Base-by-base conservation (phyloP, 2,113 vertebrate species). In the Ceratotherium simum region DNA sequence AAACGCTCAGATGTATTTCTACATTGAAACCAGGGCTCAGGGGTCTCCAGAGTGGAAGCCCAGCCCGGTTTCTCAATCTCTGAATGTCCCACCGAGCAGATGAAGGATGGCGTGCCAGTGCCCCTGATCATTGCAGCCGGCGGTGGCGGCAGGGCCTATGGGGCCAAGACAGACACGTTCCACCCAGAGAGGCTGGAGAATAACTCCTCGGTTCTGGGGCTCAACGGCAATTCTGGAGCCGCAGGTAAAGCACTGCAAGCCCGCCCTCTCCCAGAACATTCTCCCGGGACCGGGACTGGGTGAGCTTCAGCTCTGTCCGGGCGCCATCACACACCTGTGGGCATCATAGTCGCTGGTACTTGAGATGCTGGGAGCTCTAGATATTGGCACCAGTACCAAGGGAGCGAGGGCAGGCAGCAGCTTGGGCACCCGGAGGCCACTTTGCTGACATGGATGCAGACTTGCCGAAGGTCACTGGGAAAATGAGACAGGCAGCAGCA, bases 81-180 rank as follows among this genome's bases (percentile, higher is more conserved):
- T 97, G 67, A 65, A 97, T 83, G 23, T 98, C 93, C 86, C 79
- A n/a, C 91, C 91, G 76, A 95, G 98, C 96, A 99, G 99, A 99
- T 99, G 99, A 99, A 99, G 94, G 99, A 99, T 1, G 99, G 98
- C 18, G 98, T 99, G 81, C 99, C 99, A 0, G 96, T 99, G 72
- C 99, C 99, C 67, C 98, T 99, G 97, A 99, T 99, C 98, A 99
- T 99, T 90, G 99, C 99, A 79, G 99, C 99, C 36, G 99, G 99
- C 8, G 99, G 99, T 91, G 99, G 99, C 5, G 99, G 99, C 95
- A 99, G 99, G 81, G 99, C 99, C 95, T 99, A 99, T 95, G 99
- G 99, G 97, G 98, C 99, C 95, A 99, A 99, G 98, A 98, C 98
- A 90, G 98, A 99, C 86, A 98, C 96, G 0, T 98, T 99, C 96